Evolutionary conservation across 2,888 invertebrate genomes (phyloP).

Genomic region (Tethea ocularis): DNA sequence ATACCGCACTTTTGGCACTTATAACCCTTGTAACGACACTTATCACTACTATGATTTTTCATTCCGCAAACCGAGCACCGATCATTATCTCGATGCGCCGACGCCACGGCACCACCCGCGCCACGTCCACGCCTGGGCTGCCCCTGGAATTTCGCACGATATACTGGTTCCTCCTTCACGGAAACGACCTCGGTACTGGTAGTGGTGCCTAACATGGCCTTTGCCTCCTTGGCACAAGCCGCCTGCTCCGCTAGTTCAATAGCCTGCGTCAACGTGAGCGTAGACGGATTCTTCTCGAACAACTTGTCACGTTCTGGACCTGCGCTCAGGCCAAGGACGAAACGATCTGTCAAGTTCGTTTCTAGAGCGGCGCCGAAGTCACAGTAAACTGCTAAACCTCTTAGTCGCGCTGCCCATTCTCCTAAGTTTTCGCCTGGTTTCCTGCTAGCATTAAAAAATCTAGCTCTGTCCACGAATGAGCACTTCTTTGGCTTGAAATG

Average conservation of each 20-base stretch:
- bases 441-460: conserved; percentile 18
- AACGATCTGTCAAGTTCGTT: no score
- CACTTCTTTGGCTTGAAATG: conserved; percentile 23
- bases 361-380: conserved; percentile 25
- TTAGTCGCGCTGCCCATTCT: conserved; percentile 25
- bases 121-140: background rate
- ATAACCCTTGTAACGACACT: no score
- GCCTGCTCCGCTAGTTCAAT: no score
- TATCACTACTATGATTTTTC: no score
- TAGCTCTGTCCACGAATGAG: conserved; percentile 22
- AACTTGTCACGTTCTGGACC: no score
- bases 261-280: no score
- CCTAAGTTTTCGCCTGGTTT: conserved; percentile 17
- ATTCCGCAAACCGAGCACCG: conserved; percentile 22
- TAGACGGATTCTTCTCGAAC: no score
- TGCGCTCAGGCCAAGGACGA: no score
- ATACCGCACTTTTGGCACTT: no score
- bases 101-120: background rate
- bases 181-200: background rate
- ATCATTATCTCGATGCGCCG: no score
- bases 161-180: conserved; percentile 24
- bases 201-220: no score
- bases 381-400: conserved; percentile 24
- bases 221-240: no score
- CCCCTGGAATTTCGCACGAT: conserved; percentile 12